Conservation (phyloP, 2,113 vertebrate species). For the Odocoileus virginianus region DNA sequence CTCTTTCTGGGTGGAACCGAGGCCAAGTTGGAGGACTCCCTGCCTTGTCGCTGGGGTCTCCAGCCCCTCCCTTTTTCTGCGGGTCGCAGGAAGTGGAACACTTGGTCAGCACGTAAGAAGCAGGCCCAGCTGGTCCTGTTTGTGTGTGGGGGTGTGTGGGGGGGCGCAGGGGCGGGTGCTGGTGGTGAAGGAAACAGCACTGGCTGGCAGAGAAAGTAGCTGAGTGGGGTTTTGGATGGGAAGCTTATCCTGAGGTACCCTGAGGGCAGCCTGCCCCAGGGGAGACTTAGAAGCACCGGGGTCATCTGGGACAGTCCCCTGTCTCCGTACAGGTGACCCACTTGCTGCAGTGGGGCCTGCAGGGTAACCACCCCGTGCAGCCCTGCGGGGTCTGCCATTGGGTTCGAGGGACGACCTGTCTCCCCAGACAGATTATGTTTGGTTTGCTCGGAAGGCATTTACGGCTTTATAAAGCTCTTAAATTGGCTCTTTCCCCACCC, state of each 20-base stretch:
- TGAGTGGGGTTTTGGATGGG: not conserved
- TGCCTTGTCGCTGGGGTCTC: not conserved
- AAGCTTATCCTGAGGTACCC: not conserved
- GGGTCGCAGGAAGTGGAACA: not conserved
- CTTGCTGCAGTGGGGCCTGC: not conserved
- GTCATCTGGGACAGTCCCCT: not conserved
- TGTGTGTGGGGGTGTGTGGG: not conserved
- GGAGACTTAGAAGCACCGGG: not conserved
- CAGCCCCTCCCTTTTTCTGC: not conserved
- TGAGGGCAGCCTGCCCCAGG: not conserved
- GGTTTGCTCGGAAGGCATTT: slow-evolving; percentile 72
- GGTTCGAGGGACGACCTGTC: slow-evolving; percentile 33
- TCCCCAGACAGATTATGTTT: slow-evolving; percentile 69
- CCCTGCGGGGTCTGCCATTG: not conserved
- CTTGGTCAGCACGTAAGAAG: not conserved
- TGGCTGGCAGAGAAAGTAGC: not conserved
- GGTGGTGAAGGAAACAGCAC: not conserved
- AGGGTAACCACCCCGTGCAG: not conserved
- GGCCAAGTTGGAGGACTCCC: not conserved
- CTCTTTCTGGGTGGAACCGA: not conserved
- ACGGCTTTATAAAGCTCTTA: slow-evolving; percentile 79
- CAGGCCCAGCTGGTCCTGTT: not conserved
- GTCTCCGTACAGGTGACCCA: not conserved
- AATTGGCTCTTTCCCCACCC: slow-evolving; percentile 67
- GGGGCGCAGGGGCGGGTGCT: fast-evolving